Percentiles rank a stretch among this genome's conserved stretches.
Evolutionary conservation across 2,888 invertebrate species (phyloP).

Genomic region (Athripsodes cinereus): DNA sequence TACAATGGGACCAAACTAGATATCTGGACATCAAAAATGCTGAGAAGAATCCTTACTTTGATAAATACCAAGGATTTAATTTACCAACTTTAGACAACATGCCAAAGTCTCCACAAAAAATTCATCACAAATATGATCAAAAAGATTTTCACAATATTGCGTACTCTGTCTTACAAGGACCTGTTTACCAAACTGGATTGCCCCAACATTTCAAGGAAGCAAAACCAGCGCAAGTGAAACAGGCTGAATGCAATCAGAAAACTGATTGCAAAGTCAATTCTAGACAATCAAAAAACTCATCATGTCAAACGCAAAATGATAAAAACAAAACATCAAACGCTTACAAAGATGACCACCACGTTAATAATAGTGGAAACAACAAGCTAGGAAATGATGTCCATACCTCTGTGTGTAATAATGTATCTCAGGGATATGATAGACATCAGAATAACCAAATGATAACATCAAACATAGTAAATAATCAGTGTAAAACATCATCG

Average conservation of each 20-base stretch:
- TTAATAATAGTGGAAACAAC: slow-evolving; percentile 37
- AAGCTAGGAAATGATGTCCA: slow-evolving; percentile 37
- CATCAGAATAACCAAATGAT: slow-evolving; percentile 34
- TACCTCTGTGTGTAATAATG: slow-evolving; percentile 38
- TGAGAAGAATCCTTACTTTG: slow-evolving; percentile 52
- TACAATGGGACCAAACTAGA: slow-evolving; percentile 50
- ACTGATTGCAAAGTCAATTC: slow-evolving; percentile 40
- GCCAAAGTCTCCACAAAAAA: slow-evolving; percentile 55
- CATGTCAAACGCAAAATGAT: slow-evolving; percentile 47
- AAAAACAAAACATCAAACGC: slow-evolving; percentile 34
- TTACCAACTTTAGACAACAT: slow-evolving; percentile 53
- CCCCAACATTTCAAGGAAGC: slow-evolving; percentile 43
- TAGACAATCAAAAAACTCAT: slow-evolving; percentile 45
- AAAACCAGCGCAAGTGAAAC: slow-evolving; percentile 39
- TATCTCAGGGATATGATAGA: slow-evolving; percentile 35
- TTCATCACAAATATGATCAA: slow-evolving; percentile 49
- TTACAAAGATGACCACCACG: slow-evolving; percentile 34
- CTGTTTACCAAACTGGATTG: slow-evolving; percentile 40
- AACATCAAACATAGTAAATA: slow-evolving; percentile 41
- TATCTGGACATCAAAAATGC: slow-evolving; percentile 46
- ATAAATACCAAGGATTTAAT: slow-evolving; percentile 54
- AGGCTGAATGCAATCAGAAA: slow-evolving; percentile 42
- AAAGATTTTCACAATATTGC: slow-evolving; percentile 45
- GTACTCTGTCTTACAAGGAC: slow-evolving; percentile 41
- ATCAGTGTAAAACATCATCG: slow-evolving; percentile 27